phyloP scores from a whole-genome alignment of 2,113 vertebrate genomes.

The Amblyopsis rosae region DNA sequence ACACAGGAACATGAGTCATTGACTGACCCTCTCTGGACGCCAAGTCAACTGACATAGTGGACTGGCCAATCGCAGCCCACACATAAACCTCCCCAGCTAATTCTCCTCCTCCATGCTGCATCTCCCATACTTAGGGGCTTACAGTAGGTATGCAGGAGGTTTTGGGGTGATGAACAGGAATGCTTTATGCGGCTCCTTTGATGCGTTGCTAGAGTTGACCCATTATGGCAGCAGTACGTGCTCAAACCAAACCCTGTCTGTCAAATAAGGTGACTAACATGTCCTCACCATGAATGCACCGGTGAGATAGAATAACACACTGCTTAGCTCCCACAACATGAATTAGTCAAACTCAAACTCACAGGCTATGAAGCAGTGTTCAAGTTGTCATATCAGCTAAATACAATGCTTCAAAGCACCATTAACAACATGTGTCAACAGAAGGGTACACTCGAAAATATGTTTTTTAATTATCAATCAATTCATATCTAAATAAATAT shows the following conservation, averaged over 20 bases:
- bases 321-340: slow-evolving; percentile 6
- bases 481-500: no score
- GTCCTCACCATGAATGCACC: background rate
- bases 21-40: slow-evolving; percentile 50
- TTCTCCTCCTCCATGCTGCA: slow-evolving; percentile 22
- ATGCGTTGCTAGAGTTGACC: slow-evolving; percentile 45
- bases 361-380: no score
- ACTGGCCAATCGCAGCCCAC: slow-evolving; percentile 18
- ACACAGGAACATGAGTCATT: slow-evolving; percentile 52
- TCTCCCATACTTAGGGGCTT: slow-evolving; percentile 42
- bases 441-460: no score
- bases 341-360: background rate
- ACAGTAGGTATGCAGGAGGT: slow-evolving; percentile 46
- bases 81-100: slow-evolving; percentile 40
- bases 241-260: slow-evolving; percentile 42
- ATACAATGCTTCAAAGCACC: no score
- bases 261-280: slow-evolving; percentile 54
- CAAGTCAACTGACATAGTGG: slow-evolving; percentile 25
- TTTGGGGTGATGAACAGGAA: slow-evolving; percentile 59
- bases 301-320: slow-evolving; percentile 27
- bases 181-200: slow-evolving; percentile 58
- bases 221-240: background rate
- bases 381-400: no score
- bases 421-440: no score
- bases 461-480: no score